Percentiles rank a stretch among this genome's conserved stretches.
Conservation (phyloP, 1,140 invertebrate genomes). For the Pseudomyrmex gracilis region DNA sequence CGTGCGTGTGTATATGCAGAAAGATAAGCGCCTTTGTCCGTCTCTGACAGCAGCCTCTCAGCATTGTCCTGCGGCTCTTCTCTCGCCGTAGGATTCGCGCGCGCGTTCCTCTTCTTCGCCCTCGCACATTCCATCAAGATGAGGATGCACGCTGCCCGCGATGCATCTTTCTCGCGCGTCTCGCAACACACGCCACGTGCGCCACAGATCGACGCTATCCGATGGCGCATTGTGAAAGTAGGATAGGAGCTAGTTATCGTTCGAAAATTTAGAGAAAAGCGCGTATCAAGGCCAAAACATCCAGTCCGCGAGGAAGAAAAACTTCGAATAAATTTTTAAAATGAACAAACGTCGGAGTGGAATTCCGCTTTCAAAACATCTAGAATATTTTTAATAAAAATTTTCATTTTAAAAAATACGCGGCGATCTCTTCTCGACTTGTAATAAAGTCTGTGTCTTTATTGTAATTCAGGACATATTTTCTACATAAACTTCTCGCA, state of each 20-base stretch:
- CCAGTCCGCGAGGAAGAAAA: neutral
- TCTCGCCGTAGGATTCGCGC: slow-evolving; percentile 22
- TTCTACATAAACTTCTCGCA: neutral
- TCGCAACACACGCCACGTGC: neutral
- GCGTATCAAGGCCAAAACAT: neutral
- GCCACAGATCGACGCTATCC: neutral
- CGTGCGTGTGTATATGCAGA: slow-evolving; percentile 30
- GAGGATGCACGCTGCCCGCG: neutral
- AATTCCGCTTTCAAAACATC: no score
- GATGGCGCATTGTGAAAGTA: slow-evolving; percentile 2
- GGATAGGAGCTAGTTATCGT: neutral
- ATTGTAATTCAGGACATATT: neutral
- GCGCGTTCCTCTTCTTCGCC: slow-evolving; percentile 23
- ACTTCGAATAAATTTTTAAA: neutral
- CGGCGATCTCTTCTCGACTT: no score
- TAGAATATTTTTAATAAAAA: no score
- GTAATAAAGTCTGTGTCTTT: no score
- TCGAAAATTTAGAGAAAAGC: neutral
- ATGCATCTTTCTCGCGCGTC: slow-evolving; percentile 5
- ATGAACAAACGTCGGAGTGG: no score
- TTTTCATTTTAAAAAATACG: no score
- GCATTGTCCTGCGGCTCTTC: slow-evolving; percentile 62
- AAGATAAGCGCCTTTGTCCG: slow-evolving; percentile 73
- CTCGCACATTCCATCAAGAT: neutral
- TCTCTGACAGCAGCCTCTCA: slow-evolving; percentile 31